Conservation (phyloP, 37 sponge, comb jelly and placozoan species). For the Aphrocallistes beatrix region DNA sequence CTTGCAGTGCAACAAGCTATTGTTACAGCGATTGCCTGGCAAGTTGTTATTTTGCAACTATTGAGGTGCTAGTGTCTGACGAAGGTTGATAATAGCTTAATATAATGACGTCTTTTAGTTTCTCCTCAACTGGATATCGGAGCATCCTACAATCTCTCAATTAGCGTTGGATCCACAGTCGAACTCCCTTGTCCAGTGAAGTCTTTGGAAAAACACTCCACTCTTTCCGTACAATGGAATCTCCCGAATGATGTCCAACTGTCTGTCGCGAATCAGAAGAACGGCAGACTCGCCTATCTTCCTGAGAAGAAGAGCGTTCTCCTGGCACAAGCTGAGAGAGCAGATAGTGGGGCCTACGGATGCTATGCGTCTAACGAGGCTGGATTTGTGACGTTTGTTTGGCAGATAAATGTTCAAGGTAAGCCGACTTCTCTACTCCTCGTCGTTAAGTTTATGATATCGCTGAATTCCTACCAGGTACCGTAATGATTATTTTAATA, state of each 20-base stretch:
- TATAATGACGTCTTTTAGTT: no score
- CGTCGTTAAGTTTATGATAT: no score
- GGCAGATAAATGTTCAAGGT: not conserved
- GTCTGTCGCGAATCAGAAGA: not conserved
- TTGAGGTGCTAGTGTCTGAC: no score
- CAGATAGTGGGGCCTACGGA: not conserved
- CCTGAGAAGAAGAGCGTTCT: not conserved
- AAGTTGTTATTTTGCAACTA: no score
- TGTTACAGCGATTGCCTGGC: no score
- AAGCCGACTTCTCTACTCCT: no score
- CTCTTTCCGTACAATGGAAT: not conserved
- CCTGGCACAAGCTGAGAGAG: not conserved
- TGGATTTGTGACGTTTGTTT: not conserved
- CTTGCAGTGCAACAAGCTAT: no score
- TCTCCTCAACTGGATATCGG: not conserved
- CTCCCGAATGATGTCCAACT: not conserved
- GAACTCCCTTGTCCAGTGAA: slow-evolving; percentile 11
- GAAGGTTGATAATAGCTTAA: no score
- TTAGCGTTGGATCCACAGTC: not conserved
- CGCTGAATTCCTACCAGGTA: no score
- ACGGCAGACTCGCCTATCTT: not conserved
- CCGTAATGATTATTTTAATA: no score
- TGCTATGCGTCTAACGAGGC: slow-evolving; percentile 2
- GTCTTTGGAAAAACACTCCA: not conserved
- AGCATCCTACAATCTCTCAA: not conserved